Evolutionary conservation across 2,113 vertebrate species (phyloP).

Genomic region (Atlantisia rogersi): DNA sequence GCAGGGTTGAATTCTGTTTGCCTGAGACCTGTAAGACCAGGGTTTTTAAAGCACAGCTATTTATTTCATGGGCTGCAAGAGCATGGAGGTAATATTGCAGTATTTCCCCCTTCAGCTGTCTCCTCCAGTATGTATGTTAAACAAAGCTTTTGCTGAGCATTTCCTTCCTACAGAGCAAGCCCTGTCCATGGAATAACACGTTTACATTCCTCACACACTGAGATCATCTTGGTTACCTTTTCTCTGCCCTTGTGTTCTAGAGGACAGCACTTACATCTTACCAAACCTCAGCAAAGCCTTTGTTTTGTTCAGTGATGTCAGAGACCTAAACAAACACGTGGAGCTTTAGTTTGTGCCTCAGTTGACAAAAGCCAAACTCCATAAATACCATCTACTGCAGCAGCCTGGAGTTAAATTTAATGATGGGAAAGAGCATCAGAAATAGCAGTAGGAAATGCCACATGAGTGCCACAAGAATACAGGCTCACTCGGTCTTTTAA

Average conservation of each 20-base stretch:
- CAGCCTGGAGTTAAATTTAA: slow-evolving; percentile 57
- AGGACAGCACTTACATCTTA: slow-evolving; percentile 23
- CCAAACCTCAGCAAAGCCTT: background rate
- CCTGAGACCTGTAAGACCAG: background rate
- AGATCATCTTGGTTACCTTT: slow-evolving; percentile 58
- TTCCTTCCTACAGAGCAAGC: slow-evolving; percentile 61
- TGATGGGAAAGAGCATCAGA: slow-evolving; percentile 22
- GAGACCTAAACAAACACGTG: slow-evolving; percentile 41
- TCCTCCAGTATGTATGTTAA: slow-evolving; percentile 45
- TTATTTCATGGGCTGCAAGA: background rate
- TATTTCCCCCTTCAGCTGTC: slow-evolving; percentile 39
- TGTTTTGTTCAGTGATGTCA: slow-evolving; percentile 12
- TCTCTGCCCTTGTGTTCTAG: slow-evolving; percentile 46
- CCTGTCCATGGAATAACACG: background rate
- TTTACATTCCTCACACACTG: slow-evolving; percentile 45
- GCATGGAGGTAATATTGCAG: slow-evolving; percentile 12
- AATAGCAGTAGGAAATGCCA: slow-evolving; percentile 37
- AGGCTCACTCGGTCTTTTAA: background rate
- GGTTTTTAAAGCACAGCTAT: background rate
- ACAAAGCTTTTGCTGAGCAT: slow-evolving; percentile 51
- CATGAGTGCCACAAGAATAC: background rate
- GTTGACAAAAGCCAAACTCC: slow-evolving; percentile 53
- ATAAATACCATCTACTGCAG: slow-evolving; percentile 19
- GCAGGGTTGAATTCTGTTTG: background rate
- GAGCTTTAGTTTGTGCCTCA: slow-evolving; percentile 57